phyloP scores from a whole-genome alignment of 30 jellyfish, hydroid and myxozoan species.

The Euphysa ruthae region DNA sequence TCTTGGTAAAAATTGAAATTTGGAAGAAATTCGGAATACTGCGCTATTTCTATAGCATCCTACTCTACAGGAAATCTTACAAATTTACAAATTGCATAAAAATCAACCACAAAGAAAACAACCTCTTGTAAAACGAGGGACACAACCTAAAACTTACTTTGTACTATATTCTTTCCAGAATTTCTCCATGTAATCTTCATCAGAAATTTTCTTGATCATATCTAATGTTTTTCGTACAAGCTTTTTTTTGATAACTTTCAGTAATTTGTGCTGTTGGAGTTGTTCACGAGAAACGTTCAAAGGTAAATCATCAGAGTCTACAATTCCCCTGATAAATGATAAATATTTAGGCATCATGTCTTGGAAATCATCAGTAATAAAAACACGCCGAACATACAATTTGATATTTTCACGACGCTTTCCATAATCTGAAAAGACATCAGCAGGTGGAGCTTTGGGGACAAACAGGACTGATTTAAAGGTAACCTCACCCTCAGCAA shows the following conservation, averaged over 20 bases:
- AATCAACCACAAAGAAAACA: too few species aligned
- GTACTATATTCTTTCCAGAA: constrained; percentile 99
- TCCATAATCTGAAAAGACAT: constrained; percentile 93
- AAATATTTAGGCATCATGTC: constrained; percentile 96
- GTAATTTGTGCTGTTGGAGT: constrained; percentile 85
- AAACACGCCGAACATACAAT: constrained; percentile 90
- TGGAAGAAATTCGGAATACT: too few species aligned
- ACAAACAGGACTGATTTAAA: constrained; percentile 89
- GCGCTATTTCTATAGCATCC: too few species aligned
- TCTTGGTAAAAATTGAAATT: too few species aligned
- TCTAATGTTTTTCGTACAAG: constrained; percentile 90
- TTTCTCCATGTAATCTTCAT: constrained; percentile 70
- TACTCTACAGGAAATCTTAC: too few species aligned
- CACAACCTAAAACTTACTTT: constrained; percentile 83
- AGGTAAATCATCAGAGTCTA: constrained; percentile 98
- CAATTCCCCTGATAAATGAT: constrained; percentile 84
- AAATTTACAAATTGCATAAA: too few species aligned
- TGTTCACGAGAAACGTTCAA: constrained; percentile 99
- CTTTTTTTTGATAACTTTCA: constrained; percentile 92
- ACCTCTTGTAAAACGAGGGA: too few species aligned
- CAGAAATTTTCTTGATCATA: constrained; percentile 92
- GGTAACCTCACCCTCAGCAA: constrained; percentile 99
- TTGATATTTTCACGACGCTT: constrained; percentile 81
- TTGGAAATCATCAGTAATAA: constrained; percentile 90
- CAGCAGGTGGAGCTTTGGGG: constrained; percentile 86